Evolutionary conservation across 2,113 vertebrate genomes (phyloP), one percentile per base, ranked within the genome.

Genomic region (Larimichthys polyactis): DNA sequence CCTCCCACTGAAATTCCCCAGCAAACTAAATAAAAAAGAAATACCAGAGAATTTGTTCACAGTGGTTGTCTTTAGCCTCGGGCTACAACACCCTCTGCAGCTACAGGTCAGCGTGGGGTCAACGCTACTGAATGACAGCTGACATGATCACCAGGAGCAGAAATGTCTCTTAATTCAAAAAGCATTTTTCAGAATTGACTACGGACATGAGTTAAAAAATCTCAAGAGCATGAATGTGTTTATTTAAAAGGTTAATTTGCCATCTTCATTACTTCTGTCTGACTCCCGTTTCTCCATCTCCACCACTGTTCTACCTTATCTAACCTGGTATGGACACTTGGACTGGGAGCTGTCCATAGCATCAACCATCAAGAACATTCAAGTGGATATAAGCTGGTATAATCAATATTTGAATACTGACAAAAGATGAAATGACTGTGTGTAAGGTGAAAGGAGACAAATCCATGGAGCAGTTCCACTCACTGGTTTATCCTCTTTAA

Each of bases 11-110:
- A 79, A 88, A 90, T 80, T 83, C 81, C 76, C 57, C 49, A 32
- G 80, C 79, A 91, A 92, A 88, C 73, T 0, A 75, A 85, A 88
- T 82, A 74, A 66, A 83, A 40, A 75, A 86, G 24, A 87, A 84
- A 86, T 81, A 79, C 66, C 80, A 59, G 73, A 75, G 75, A 84
- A 87, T 89, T 74, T 90, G 83, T 83, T 84, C 78, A 74, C 79
- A 77, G 81, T 75, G 76, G 66, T 69, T 67, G 74, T 79, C 67
- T 85, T 77, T 58, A 14, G 68, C 87, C 86, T 24, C 11, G 0
- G 68, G 84, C 89, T 82, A 71, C 70, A 82, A 71, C 76, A 78
- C 81, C 81, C 85, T 84, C 79, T 79, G 62, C 85, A 75, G 84
- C 67, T 68, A 46, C 57, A 83, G 88, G 93, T 91, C 87, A 87